Evolutionary conservation across 2,888 invertebrate genomes (phyloP), one percentile per base, ranked within the genome.

Genomic region (Auanema freiburgensis): DNA sequence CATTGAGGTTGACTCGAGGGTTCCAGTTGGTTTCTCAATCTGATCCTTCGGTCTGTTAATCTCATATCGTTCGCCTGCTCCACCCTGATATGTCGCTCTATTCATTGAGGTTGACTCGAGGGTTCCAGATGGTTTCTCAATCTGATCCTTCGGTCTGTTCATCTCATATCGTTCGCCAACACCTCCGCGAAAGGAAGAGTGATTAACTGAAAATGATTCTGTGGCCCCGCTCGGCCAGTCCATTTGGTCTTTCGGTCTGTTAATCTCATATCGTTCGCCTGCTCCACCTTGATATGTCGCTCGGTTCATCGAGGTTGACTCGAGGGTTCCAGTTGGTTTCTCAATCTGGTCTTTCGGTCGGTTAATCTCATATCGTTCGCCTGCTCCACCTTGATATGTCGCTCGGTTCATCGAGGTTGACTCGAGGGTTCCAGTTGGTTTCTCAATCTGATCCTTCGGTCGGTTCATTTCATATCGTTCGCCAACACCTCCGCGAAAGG

Each of bases 81-180:
- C 54, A 16, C 54, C 54, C 16, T 54, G 54, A 5, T 25, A 54
- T 18, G 40, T 33, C 10, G 25, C 33, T 41, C 54, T 11, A 18
- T 54, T 54, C 54, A 25, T 4, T 25, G 54, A 41, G 1, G 54
- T 54, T 1, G 18, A 21, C 18, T 54, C 54, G 10, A 54, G 5
- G 8, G 54, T 18, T 11, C 41, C 57, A 12, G 46, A 46, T 23
- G 46, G 43, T 21, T 18, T 57, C 49, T 57, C 57, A 46, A 18
- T 21, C 21, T 57, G 57, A 24, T 57, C 57, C 18, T 49, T 57
- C 1, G 57, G 57, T 25, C 25, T 46, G 1, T 24, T 57, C 11
- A 25, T 24, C n/a, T 23, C 16, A 40, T 49, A 49, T 23, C 57
- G 24, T 8, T 57, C 49, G 44, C 57, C 57, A 46, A 10, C 21